Base-by-base conservation (phyloP, 2,797 vertebrate species). In the Megaceryle alcyon region DNA sequence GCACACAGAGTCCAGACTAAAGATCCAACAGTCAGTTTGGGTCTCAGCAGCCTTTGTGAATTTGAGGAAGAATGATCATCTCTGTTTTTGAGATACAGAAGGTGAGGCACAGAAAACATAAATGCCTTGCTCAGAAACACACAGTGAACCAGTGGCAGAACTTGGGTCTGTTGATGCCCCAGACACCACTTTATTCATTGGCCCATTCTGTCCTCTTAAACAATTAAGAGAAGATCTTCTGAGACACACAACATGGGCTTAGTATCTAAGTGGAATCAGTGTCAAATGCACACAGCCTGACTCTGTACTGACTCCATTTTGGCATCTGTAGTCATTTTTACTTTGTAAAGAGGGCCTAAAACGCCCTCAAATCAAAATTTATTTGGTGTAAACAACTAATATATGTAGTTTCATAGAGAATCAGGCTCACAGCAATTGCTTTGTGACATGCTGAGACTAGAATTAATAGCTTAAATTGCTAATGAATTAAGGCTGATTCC, bases 401-500 rank as follows among this genome's bases (percentile, higher is more conserved):
- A 76, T 12, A 43, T 10, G 10, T 41, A 76, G 48, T 76, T 88
- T 71, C 85, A 70, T 14, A 82, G 51, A 91, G 82, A 88, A 54
- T 90, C 71, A 88, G 64, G 35, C 35, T 90, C 61, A 68, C 28
- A 92, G 57, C 75, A 86, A 82, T 80, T 79, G 57, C 66, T 84
- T 60, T 69, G 41, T 82, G 28, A 35, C 81, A 82, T 46, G 49
- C 48, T 78, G 83, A 90, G 68, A 88, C 51, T 80, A 85, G 81
- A 85, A 94, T 71, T 71, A 88, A 84, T 64, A 57, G 46, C 61
- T 91, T 76, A 78, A 81, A 81, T 53, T 93, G 69, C 48, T 92
- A 86, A 89, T 86, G 75, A 96, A 90, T 92, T 96, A 95, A 96
- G 94, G 93, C 96, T 94, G 92, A 95, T 85, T 95, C 57, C 81